Evolutionary conservation across 1,140 invertebrate genomes (phyloP).

Genomic region (Diplogasteroides magnus): DNA sequence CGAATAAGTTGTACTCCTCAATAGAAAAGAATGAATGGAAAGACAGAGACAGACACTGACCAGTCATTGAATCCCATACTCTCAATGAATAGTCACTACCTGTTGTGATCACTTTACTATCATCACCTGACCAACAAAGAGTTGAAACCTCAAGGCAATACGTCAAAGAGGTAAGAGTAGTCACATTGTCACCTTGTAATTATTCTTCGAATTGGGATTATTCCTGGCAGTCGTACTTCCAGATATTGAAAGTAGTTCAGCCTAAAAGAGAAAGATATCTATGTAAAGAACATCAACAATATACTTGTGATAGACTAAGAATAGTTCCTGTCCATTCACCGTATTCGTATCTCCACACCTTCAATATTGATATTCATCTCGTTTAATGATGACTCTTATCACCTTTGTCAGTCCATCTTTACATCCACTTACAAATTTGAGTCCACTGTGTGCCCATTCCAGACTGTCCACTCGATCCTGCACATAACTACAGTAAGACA

Average conservation of each 20-base stretch:
- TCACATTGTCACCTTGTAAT: background rate
- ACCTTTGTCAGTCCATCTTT: conserved; percentile 91
- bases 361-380: background rate
- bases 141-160: conserved; percentile 75
- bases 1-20: conserved; percentile 59
- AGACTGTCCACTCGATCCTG: conserved; percentile 89
- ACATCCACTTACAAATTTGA: conserved; percentile 82
- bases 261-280: background rate
- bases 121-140: conserved; percentile 87
- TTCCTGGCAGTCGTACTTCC: conserved; percentile 15
- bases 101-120: conserved; percentile 80
- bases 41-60: conserved; percentile 41
- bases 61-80: conserved; percentile 74
- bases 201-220: conserved; percentile 14
- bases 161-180: background rate
- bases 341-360: conserved; percentile 79
- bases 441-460: conserved; percentile 81
- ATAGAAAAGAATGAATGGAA: background rate
- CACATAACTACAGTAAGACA: conserved; percentile 57
- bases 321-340: conserved; percentile 61
- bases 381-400: background rate
- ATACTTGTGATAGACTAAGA: background rate
- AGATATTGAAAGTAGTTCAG: background rate
- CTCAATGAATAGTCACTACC: conserved; percentile 75
- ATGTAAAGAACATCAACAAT: background rate